Conservation (phyloP, 2,797 vertebrate genomes). For the Lagorchestes hirsutus region DNA sequence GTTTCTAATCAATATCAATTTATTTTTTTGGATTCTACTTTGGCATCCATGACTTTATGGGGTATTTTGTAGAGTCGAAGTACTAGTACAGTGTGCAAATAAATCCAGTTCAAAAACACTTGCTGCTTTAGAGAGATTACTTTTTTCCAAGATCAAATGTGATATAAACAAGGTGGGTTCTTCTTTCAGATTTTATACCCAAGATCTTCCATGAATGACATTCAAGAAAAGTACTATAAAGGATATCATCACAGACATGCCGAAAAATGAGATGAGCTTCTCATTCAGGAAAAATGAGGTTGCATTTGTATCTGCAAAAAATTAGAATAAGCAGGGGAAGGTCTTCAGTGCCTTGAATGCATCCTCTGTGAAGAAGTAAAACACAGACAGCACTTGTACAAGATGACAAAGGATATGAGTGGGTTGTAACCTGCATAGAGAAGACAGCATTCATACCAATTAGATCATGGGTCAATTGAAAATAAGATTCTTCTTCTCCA, state of each 20-base stretch:
- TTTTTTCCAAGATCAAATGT: background rate
- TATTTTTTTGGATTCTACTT: background rate
- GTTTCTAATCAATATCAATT: conserved; percentile 12
- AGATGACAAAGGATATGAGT: background rate
- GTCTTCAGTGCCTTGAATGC: background rate
- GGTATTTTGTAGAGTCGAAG: background rate
- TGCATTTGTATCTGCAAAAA: background rate
- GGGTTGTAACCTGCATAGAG: background rate
- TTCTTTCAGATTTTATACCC: background rate
- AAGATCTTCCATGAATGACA: background rate
- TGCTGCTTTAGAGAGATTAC: background rate
- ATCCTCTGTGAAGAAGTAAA: background rate
- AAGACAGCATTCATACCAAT: background rate
- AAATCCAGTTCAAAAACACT: background rate
- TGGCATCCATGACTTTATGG: background rate
- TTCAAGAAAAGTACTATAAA: background rate
- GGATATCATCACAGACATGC: background rate
- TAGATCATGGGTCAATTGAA: background rate
- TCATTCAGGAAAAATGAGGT: background rate
- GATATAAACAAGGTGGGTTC: background rate
- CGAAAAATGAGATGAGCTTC: background rate
- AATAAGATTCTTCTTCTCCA: background rate
- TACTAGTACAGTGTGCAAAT: background rate
- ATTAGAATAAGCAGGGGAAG: background rate
- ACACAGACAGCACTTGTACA: background rate